phyloP scores from a whole-genome alignment of 2,888 invertebrate species.

The Nezara viridula region DNA sequence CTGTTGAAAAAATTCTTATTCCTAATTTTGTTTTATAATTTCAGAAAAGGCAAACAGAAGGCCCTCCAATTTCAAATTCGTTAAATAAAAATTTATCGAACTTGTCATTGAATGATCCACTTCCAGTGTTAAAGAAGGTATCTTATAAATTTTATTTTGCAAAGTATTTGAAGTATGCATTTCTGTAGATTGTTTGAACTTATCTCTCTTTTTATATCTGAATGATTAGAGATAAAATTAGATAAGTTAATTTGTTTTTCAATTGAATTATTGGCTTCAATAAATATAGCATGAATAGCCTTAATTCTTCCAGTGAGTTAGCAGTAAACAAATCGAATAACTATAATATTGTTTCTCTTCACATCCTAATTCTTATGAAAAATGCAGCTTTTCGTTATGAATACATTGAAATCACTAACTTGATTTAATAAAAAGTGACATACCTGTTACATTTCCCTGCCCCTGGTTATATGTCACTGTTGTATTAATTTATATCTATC shows the following conservation, averaged over 20 bases:
- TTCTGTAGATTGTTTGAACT: neutral
- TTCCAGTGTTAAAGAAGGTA: constrained; percentile 71
- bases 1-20: constrained; percentile 55
- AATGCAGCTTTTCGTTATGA: too few relatives aligned
- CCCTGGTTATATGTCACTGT: neutral
- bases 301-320: too few relatives aligned
- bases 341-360: too few relatives aligned
- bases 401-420: too few relatives aligned
- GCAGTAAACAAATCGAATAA: too few relatives aligned
- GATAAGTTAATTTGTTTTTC: too few relatives aligned
- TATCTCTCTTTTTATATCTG: neutral
- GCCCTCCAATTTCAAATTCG: constrained; percentile 68
- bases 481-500: neutral
- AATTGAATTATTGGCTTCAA: too few relatives aligned
- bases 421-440: too few relatives aligned
- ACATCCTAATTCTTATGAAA: too few relatives aligned
- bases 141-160: neutral
- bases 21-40: constrained; percentile 65
- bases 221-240: too few relatives aligned
- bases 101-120: constrained; percentile 68
- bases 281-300: too few relatives aligned
- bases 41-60: constrained; percentile 65
- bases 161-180: neutral
- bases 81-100: constrained; percentile 69
- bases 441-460: too few relatives aligned